These are phyloP conservation scores for Bettongia penicillata DNA, from an alignment of 2,113 vertebrate species.

Conservation along the genomic window DNA sequence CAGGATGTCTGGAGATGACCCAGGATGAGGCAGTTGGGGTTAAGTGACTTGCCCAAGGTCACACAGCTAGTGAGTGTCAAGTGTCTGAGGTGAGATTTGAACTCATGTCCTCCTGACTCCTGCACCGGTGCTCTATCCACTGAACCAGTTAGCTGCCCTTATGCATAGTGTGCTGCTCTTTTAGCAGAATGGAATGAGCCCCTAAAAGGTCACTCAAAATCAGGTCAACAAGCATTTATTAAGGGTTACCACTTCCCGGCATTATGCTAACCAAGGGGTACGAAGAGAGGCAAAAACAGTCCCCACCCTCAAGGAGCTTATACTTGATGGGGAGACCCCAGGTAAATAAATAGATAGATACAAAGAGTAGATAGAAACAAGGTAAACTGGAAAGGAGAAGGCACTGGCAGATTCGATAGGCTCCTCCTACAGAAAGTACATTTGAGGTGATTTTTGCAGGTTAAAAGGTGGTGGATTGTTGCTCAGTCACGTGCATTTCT, in stretches of 20 bases:
- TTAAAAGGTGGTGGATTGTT: background rate
- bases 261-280: background rate
- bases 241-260: background rate
- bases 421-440: no score
- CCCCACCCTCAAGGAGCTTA: background rate
- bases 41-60: no score
- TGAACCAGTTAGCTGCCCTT: no score
- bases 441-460: no score
- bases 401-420: no score
- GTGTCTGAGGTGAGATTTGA: no score
- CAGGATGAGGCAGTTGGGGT: no score
- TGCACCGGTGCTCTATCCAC: no score
- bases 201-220: background rate
- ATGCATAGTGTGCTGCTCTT: background rate
- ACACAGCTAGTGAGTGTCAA: no score
- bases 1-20: no score
- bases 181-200: background rate
- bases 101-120: no score
- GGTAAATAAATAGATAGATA: background rate
- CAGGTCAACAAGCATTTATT: background rate
- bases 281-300: background rate
- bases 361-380: background rate
- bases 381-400: background rate
- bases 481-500: background rate
- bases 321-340: background rate